phyloP scores from a whole-genome alignment of 2,888 invertebrate genomes.

The Nomada goodeniana region DNA sequence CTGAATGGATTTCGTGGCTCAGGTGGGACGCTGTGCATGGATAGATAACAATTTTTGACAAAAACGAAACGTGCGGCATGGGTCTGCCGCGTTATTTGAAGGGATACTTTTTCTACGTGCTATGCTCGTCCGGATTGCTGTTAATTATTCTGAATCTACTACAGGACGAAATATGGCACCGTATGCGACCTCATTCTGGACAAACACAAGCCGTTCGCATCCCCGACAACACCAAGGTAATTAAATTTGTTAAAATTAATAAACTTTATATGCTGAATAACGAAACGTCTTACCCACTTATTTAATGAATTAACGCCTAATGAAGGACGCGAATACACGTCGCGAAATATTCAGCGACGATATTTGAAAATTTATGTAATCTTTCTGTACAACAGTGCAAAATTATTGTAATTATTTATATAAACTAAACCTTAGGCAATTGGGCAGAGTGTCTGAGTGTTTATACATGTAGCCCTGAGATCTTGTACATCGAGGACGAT shows the following conservation, averaged over 20 bases:
- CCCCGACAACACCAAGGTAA: constrained; percentile 76
- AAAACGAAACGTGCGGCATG: constrained; percentile 81
- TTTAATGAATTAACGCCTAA: no score
- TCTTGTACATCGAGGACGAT: no score
- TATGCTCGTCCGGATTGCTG: constrained; percentile 85
- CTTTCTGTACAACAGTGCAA: no score
- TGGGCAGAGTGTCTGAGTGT: no score
- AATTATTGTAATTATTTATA: no score
- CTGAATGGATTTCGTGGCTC: constrained; percentile 63
- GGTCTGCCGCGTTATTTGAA: constrained; percentile 86
- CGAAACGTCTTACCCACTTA: no score
- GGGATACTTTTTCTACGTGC: constrained; percentile 86
- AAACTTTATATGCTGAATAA: not conserved
- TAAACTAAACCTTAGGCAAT: no score
- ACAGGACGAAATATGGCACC: constrained; percentile 83
- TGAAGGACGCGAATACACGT: no score
- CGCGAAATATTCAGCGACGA: no score
- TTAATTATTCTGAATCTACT: constrained; percentile 86
- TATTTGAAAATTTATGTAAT: no score
- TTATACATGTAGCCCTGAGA: no score
- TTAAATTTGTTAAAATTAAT: not conserved
- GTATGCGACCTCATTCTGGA: constrained; percentile 77
- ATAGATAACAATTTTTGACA: constrained; percentile 62
- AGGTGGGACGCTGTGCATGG: constrained; percentile 48
- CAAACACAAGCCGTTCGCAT: constrained; percentile 70